These are phyloP conservation scores for Agrochola litura DNA, from an alignment of 2,888 invertebrate genomes.

Conservation along the genomic window DNA sequence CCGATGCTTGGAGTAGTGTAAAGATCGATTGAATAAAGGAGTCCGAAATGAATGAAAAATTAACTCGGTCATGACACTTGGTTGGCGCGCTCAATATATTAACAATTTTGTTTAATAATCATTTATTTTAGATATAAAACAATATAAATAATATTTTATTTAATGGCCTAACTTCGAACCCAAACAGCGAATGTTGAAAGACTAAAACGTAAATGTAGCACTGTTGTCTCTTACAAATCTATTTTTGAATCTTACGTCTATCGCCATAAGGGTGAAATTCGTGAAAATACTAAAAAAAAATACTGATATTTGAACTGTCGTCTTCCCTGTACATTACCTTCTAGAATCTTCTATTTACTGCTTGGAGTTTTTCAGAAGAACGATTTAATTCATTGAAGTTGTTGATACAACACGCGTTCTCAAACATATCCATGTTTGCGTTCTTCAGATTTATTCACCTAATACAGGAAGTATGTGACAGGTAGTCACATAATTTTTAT, in stretches of 20 bases:
- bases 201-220: conserved; percentile 69
- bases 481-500: neutral
- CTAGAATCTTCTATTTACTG: conserved; percentile 41
- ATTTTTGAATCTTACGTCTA: conserved; percentile 74
- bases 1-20: neutral
- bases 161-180: conserved; percentile 64
- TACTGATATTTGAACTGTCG: conserved; percentile 32
- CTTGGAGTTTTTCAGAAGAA: conserved; percentile 32
- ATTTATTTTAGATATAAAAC: conserved; percentile 24
- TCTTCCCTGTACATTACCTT: conserved; percentile 59
- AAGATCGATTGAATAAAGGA: conserved; percentile 6
- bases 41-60: conserved; percentile 25
- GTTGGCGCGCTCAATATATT: conserved; percentile 8
- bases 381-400: conserved; percentile 5
- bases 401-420: conserved; percentile 9
- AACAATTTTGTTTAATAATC: conserved; percentile 2
- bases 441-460: neutral
- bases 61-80: neutral
- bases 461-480: conserved; percentile 11
- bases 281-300: conserved; percentile 19
- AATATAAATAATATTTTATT: conserved; percentile 32
- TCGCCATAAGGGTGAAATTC: conserved; percentile 64
- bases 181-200: conserved; percentile 78
- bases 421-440: neutral
- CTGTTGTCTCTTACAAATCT: conserved; percentile 73